Evolutionary conservation across 2,888 invertebrate species (phyloP), one percentile per base, ranked within the genome.

Genomic region (Disparrhopalites patrizii): DNA sequence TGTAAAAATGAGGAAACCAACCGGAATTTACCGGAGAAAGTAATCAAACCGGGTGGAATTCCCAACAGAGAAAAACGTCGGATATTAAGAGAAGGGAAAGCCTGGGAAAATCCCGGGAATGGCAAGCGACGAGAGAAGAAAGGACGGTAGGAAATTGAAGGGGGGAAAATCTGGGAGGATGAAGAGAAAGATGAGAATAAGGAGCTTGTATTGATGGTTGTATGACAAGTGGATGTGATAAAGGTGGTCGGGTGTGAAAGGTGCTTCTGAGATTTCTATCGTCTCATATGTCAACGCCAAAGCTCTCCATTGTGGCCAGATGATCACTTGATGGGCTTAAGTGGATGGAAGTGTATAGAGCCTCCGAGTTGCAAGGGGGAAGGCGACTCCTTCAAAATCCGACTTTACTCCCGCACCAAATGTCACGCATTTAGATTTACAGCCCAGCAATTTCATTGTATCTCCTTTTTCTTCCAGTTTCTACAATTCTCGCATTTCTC

Each of bases 251-350:
- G 51, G 31, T 36, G 38, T 27, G 63, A 63, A 54, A 63, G 63
- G 63, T 38, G 30, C 55, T 63, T 38, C 55, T 36, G 62, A 61
- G 67, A 69, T 68, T 65, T 62, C 69, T 66, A 70, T 70, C 70
- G 61, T 63, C 52, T 71, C 71, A 72, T 73, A 71, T 74, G 74
- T 74, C 74, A 74, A 68, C 72, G 74, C 74, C 74, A 74, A 74
- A 68, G n/a, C 68, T 70, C 68, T 73, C 70, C 70, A 72, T 73
- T 72, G 73, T 73, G 70, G 70, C 50, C 68, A 66, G 72, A 71
- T 72, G 73, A 73, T 72, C 73, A 72, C 73, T 73, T 73, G 70
- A 73, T 72, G 69, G 73, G 70, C 65, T 70, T 70, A 70, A 73
- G 72, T 71, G 73, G 56, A 64, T 51, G 60, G 60, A 61, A 50